These are phyloP conservation scores for Esox masquinongy DNA, from an alignment of 2,797 vertebrate genomes.

Conservation along the genomic window DNA sequence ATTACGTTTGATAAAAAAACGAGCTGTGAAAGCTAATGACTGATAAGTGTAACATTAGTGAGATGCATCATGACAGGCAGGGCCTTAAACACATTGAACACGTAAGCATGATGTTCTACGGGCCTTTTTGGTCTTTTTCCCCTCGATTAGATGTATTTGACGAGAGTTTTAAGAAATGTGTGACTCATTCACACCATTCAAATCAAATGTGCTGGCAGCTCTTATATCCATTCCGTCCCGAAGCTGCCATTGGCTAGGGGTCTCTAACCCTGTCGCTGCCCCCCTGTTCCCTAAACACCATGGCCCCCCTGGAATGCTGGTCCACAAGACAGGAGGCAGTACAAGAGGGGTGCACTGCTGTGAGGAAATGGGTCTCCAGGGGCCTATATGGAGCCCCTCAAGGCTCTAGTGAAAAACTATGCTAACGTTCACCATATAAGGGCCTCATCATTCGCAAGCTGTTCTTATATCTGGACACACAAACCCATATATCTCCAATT, in stretches of 20 bases:
- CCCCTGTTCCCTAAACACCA: constrained; percentile 31
- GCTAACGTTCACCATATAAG: constrained; percentile 85
- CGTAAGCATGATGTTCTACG: not conserved
- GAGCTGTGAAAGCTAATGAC: not conserved
- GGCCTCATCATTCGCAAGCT: constrained; percentile 84
- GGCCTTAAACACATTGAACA: not conserved
- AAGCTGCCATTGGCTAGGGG: constrained; percentile 14
- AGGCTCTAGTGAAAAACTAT: constrained; percentile 86
- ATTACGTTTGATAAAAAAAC: not conserved
- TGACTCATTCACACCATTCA: not conserved
- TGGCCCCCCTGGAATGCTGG: constrained; percentile 70
- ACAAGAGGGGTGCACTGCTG: constrained; percentile 78
- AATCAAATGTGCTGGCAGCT: not conserved
- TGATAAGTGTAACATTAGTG: not conserved
- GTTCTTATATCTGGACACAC: constrained; percentile 83
- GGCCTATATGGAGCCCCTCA: constrained; percentile 79
- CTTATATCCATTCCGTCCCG: constrained; percentile 30
- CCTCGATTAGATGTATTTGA: not conserved
- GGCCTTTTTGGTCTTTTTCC: not conserved
- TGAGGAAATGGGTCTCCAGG: constrained; percentile 69
- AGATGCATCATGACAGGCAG: not conserved
- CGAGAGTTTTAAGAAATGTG: not conserved
- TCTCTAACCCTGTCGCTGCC: constrained; percentile 54
- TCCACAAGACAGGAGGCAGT: constrained; percentile 81
- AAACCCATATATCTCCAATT: constrained; percentile 27